Percentiles rank a stretch among this genome's conserved stretches.
Conservation (phyloP, 2,888 invertebrate species). For the Malthinus flaveolus region DNA sequence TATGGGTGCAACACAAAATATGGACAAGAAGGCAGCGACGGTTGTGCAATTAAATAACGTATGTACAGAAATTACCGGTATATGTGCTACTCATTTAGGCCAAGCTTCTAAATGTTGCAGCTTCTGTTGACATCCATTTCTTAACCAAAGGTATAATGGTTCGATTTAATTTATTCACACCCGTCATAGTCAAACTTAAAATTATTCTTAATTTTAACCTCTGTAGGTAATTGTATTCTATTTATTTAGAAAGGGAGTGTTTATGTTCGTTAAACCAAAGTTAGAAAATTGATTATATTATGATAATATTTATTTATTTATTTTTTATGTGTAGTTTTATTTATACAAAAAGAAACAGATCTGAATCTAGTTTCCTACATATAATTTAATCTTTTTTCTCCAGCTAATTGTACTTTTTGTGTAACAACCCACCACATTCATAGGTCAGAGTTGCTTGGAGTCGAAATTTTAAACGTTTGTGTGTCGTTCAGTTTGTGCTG, state of each 20-base stretch:
- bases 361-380: no score
- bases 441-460: no score
- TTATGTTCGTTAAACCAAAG: background rate
- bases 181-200: background rate
- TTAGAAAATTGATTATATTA: background rate
- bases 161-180: slow-evolving; percentile 12
- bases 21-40: slow-evolving; percentile 36
- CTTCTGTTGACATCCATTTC: slow-evolving; percentile 57
- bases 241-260: background rate
- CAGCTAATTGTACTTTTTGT: no score
- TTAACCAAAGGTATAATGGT: slow-evolving; percentile 21
- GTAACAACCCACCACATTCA: no score
- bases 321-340: no score
- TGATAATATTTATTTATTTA: no score
- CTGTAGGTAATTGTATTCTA: background rate
- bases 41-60: slow-evolving; percentile 52
- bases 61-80: slow-evolving; percentile 56
- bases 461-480: no score
- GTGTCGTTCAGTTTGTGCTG: no score
- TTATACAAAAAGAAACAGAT: no score
- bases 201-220: background rate
- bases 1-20: slow-evolving; percentile 45
- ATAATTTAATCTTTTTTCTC: no score
- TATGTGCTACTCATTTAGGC: slow-evolving; percentile 61
- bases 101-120: slow-evolving; percentile 62